Evolutionary conservation across 2,888 invertebrate species (phyloP).

Genomic region (Luffia ferchaultella): DNA sequence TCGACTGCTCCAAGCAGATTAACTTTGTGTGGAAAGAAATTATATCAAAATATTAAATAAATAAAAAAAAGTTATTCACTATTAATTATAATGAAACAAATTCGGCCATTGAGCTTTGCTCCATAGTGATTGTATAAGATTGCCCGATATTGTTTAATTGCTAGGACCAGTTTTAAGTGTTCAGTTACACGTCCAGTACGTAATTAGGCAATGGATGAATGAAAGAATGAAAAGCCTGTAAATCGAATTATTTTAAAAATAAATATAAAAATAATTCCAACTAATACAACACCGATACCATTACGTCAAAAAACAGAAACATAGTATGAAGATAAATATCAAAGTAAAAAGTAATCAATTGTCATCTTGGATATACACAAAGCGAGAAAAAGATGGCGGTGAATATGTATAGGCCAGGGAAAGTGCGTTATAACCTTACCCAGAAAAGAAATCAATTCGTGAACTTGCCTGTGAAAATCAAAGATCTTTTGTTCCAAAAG

Average conservation of each 20-base stretch:
- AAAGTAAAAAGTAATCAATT: too few relatives aligned
- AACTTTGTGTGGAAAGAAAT: background rate
- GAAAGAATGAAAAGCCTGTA: slow-evolving; percentile 25
- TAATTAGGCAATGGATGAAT: slow-evolving; percentile 58
- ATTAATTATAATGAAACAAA: slow-evolving; percentile 22
- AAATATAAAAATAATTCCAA: background rate
- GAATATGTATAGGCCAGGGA: too few relatives aligned
- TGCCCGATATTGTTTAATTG: slow-evolving; percentile 6
- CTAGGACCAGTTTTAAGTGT: slow-evolving; percentile 57
- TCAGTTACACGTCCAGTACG: slow-evolving; percentile 60
- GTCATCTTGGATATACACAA: too few relatives aligned
- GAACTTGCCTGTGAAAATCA: too few relatives aligned
- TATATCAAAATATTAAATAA: slow-evolving; percentile 29
- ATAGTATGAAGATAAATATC: too few relatives aligned
- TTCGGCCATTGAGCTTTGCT: slow-evolving; percentile 31
- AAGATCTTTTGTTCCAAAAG: too few relatives aligned
- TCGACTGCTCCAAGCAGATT: background rate
- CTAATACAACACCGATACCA: too few relatives aligned
- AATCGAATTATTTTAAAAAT: background rate
- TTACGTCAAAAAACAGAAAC: too few relatives aligned
- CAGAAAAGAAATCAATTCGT: too few relatives aligned
- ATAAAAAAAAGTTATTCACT: slow-evolving; percentile 26
- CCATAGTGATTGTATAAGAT: background rate
- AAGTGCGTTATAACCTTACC: too few relatives aligned
- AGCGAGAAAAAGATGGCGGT: too few relatives aligned